Conservation (phyloP, 2,797 vertebrate genomes). For the Distichodus sexfasciatus region DNA sequence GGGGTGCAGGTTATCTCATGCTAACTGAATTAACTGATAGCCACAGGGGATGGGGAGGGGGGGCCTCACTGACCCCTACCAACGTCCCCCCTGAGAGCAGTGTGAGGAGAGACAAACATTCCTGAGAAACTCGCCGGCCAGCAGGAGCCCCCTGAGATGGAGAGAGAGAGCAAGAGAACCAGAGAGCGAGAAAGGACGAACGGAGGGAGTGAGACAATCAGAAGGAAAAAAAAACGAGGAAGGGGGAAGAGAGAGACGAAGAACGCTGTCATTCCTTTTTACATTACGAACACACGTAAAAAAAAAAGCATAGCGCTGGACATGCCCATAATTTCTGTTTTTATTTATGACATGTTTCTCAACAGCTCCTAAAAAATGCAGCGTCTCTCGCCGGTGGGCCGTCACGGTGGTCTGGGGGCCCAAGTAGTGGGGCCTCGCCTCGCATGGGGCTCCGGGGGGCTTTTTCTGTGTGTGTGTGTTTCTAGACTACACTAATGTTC, state of each 20-base stretch:
- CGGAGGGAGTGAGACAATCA: slow-evolving; percentile 51
- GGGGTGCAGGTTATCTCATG: slow-evolving; percentile 82
- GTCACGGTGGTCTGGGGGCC: slow-evolving; percentile 37
- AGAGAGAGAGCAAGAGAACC: slow-evolving; percentile 49
- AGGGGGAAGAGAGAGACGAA: slow-evolving; percentile 49
- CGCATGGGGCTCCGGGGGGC: slow-evolving; percentile 36
- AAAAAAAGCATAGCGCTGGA: slow-evolving; percentile 6
- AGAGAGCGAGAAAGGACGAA: slow-evolving; percentile 48
- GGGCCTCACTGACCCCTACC: slow-evolving; percentile 85
- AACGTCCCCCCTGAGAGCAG: slow-evolving; percentile 72
- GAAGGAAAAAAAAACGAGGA: slow-evolving; percentile 55
- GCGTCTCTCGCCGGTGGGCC: slow-evolving; percentile 35
- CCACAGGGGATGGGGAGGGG: slow-evolving; percentile 91
- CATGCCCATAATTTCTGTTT: slow-evolving; percentile 56
- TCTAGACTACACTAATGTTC: slow-evolving; percentile 19
- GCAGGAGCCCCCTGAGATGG: slow-evolving; percentile 82
- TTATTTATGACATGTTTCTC: slow-evolving; percentile 70
- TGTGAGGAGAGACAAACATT: slow-evolving; percentile 95
- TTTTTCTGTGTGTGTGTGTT: slow-evolving; percentile 1
- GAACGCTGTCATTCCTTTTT: background rate
- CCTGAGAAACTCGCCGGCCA: slow-evolving; percentile 90
- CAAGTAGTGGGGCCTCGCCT: slow-evolving; percentile 36
- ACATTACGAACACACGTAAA: background rate
- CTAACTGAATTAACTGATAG: slow-evolving; percentile 99
- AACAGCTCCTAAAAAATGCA: slow-evolving; percentile 67